A percentile compares a stretch with the other conserved stretches of the same genome.
Evolutionary conservation across 2,113 vertebrate species (phyloP).

Genomic region (Megalops atlanticus): DNA sequence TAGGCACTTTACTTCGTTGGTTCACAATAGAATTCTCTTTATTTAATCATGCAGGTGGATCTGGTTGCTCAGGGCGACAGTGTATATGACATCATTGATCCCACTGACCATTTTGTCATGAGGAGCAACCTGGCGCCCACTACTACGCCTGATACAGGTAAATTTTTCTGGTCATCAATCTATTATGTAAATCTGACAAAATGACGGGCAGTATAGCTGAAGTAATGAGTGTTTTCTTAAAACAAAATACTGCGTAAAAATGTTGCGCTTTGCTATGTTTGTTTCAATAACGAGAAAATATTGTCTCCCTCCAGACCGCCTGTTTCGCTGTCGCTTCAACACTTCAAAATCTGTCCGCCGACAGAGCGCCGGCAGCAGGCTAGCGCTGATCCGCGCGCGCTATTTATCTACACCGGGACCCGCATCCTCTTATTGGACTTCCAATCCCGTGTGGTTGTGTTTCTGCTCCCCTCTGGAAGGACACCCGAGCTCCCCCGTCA

Average conservation of each 20-base stretch:
- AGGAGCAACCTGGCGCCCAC: slow-evolving; percentile 77
- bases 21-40: neutral
- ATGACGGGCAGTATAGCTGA: neutral
- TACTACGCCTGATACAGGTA: slow-evolving; percentile 73
- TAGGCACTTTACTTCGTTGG: neutral
- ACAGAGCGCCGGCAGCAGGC: slow-evolving; percentile 86
- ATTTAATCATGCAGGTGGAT: slow-evolving; percentile 72
- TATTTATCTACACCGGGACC: slow-evolving; percentile 77
- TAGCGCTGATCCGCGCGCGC: slow-evolving; percentile 83
- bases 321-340: slow-evolving; percentile 89
- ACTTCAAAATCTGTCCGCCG: slow-evolving; percentile 86
- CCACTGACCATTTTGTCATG: slow-evolving; percentile 80
- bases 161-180: too few relatives aligned
- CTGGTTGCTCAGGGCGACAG: slow-evolving; percentile 87
- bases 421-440: slow-evolving; percentile 81
- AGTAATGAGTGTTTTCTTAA: too few relatives aligned
- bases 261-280: neutral
- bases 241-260: too few relatives aligned
- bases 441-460: slow-evolving; percentile 86
- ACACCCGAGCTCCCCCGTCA: slow-evolving; percentile 65
- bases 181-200: too few relatives aligned
- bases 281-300: neutral
- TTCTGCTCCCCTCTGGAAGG: slow-evolving; percentile 86
- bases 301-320: slow-evolving; percentile 63
- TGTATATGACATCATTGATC: slow-evolving; percentile 85